These are phyloP conservation scores for Turritopsis rubra DNA, from an alignment of 30 jellyfish, hydroid and myxozoan species.

Conservation along the genomic window DNA sequence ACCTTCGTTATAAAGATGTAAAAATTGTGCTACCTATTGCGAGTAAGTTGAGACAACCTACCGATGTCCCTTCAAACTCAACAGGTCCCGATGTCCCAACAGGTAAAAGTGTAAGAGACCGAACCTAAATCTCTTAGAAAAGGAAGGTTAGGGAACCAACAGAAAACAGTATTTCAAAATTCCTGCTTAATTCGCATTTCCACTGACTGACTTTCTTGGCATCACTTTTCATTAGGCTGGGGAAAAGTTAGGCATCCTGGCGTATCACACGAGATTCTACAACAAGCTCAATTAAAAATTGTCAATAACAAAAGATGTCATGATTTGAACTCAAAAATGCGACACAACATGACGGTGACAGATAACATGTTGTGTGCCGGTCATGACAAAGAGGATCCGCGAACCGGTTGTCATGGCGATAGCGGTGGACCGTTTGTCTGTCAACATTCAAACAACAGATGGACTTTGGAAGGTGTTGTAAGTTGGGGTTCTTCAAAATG, in stretches of 20 bases:
- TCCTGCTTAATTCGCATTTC: neutral
- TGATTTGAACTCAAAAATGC: neutral
- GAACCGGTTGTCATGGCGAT: conserved; percentile 29
- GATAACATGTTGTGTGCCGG: conserved; percentile 20
- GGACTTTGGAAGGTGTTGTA: conserved; percentile 24
- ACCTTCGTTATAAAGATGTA: too few relatives aligned
- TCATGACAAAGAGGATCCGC: neutral
- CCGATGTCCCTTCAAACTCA: too few relatives aligned
- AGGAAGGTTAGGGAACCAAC: too few relatives aligned
- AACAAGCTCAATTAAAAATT: conserved; percentile 21
- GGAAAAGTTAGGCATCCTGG: conserved; percentile 4
- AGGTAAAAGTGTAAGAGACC: too few relatives aligned
- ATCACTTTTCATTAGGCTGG: conserved; percentile 1
- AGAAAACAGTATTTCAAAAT: neutral
- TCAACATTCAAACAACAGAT: neutral
- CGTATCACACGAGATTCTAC: conserved; percentile 1
- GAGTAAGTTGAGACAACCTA: too few relatives aligned
- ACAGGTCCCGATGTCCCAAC: too few relatives aligned
- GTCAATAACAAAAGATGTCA: neutral
- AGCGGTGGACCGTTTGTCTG: conserved; percentile 32
- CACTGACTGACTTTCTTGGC: too few relatives aligned
- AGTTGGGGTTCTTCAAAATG: conserved; percentile 35
- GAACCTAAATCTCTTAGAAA: too few relatives aligned
- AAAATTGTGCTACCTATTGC: too few relatives aligned
- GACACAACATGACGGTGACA: neutral